Percentiles rank a stretch among this genome's conserved stretches.
These are phyloP conservation scores for Drosophila recens DNA, from an alignment of 2,888 invertebrate species.

Conservation along the genomic window DNA sequence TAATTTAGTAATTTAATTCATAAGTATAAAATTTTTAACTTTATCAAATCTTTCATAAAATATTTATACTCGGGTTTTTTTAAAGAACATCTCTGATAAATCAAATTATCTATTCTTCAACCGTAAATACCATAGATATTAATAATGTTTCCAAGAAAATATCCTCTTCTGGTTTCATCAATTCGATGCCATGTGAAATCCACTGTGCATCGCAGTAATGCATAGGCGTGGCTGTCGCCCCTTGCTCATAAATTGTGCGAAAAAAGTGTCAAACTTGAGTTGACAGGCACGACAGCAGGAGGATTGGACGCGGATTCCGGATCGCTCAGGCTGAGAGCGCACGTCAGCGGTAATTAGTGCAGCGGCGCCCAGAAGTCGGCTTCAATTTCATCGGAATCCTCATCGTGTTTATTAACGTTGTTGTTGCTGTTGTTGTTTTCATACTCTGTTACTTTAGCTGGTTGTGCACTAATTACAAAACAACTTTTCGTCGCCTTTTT, in stretches of 20 bases:
- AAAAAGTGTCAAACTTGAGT: conserved; percentile 80
- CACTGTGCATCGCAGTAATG: conserved; percentile 23
- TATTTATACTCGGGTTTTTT: no score
- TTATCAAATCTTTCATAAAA: no score
- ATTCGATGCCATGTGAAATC: not conserved
- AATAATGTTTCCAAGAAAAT: not conserved
- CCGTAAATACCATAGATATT: not conserved
- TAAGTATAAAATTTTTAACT: no score
- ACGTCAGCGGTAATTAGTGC: conserved; percentile 78
- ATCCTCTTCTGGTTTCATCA: not conserved
- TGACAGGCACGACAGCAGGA: conserved; percentile 60
- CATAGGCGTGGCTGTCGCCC: conserved; percentile 19
- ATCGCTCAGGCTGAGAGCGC: conserved; percentile 16
- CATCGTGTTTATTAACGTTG: conserved; percentile 39
- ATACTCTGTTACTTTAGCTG: conserved; percentile 30
- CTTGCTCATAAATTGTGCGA: conserved; percentile 72
- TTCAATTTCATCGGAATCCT: conserved; percentile 65
- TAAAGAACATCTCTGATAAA: not conserved
- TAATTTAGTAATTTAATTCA: no score
- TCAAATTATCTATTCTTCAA: not conserved
- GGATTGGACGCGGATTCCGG: not conserved
- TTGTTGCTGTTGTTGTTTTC: conserved; percentile 32
- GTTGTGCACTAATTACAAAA: conserved; percentile 76
- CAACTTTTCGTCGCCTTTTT: conserved; percentile 68
- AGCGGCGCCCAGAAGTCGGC: conserved; percentile 70